phyloP scores from a whole-genome alignment of 2,113 vertebrate genomes.

The Gobiocypris rarus region DNA sequence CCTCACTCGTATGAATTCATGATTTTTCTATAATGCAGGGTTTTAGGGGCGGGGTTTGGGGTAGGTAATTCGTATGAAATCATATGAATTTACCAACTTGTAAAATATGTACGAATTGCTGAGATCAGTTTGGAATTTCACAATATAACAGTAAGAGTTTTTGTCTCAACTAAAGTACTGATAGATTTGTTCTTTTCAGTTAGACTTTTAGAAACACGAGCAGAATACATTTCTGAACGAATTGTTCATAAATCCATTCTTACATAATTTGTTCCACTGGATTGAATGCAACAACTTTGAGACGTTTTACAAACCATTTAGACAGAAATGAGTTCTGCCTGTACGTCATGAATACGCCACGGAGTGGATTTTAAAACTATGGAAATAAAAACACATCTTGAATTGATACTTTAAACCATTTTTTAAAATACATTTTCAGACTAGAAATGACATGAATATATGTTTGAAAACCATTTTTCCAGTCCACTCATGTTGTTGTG shows the following conservation, averaged over 20 bases:
- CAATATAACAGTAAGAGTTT: too few species aligned
- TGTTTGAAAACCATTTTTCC: not conserved
- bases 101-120: too few species aligned
- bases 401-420: not conserved
- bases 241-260: not conserved
- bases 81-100: too few species aligned
- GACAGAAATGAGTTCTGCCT: not conserved
- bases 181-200: not conserved
- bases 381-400: not conserved
- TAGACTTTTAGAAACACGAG: not conserved
- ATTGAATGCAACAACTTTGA: not conserved
- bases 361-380: too few species aligned
- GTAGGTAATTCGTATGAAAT: too few species aligned
- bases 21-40: too few species aligned
- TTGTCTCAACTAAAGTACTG: not conserved
- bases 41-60: too few species aligned
- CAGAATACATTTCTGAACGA: not conserved
- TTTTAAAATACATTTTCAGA: not conserved
- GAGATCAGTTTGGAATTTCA: too few species aligned
- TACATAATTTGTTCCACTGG: constrained; percentile 4
- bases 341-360: not conserved
- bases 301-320: not conserved
- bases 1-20: too few species aligned
- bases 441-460: not conserved
- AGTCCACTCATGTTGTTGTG: not conserved